Evolutionary conservation across 2,113 vertebrate genomes (phyloP).

Genomic region (Puffinus mauretanicus): DNA sequence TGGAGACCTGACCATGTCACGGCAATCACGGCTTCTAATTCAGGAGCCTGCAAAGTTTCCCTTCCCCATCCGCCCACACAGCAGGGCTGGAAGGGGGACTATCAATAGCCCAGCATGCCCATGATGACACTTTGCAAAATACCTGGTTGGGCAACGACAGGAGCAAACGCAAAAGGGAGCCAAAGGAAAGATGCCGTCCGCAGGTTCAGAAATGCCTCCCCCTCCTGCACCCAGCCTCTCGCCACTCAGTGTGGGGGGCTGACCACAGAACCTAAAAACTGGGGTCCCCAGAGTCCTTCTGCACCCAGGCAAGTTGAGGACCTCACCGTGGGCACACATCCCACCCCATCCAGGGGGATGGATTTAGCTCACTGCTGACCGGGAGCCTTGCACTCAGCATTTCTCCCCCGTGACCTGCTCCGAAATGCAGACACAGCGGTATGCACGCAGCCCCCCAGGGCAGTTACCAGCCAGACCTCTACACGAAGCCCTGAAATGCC

Average conservation of each 20-base stretch:
- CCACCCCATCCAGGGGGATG: neutral
- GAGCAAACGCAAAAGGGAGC: rapidly evolving
- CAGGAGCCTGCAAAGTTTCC: neutral
- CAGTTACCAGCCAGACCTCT: neutral
- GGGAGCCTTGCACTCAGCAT: rapidly evolving
- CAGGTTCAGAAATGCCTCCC: neutral
- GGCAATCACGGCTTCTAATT: neutral
- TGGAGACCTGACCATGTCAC: neutral
- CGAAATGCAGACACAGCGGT: rapidly evolving
- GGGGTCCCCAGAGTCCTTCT: neutral
- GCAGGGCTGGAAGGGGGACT: neutral
- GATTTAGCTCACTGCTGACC: rapidly evolving
- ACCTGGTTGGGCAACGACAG: rapidly evolving
- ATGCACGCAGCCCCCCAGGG: neutral
- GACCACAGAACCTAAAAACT: neutral
- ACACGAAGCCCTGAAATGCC: neutral
- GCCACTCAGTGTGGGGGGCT: rapidly evolving
- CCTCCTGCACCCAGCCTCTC: neutral
- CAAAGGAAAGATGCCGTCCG: rapidly evolving
- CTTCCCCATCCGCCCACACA: neutral
- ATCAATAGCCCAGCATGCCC: neutral
- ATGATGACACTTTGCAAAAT: neutral
- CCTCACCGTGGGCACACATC: neutral
- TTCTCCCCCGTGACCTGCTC: neutral
- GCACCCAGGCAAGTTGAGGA: neutral